These are phyloP conservation scores for Meandrusa payeni DNA, from an alignment of 2,888 invertebrate genomes.

Conservation along the genomic window DNA sequence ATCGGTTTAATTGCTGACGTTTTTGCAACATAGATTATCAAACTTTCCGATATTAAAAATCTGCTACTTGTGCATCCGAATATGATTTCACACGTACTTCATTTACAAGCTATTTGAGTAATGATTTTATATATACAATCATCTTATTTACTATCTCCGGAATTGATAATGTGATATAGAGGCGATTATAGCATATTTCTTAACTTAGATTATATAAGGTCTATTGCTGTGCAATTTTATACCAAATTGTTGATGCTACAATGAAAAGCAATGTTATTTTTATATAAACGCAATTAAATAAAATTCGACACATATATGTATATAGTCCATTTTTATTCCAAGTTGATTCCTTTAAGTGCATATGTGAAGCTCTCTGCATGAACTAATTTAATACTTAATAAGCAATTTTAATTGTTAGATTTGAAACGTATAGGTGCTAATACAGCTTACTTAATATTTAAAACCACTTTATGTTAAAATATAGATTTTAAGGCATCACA, in stretches of 20 bases:
- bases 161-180: too few relatives aligned
- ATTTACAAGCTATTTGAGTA: too few relatives aligned
- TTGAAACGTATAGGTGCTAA: constrained; percentile 60
- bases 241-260: constrained; percentile 30
- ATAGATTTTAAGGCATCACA: constrained; percentile 21
- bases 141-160: too few relatives aligned
- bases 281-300: constrained; percentile 6
- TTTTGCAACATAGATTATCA: too few relatives aligned
- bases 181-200: neutral
- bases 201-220: constrained; percentile 12
- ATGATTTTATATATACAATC: too few relatives aligned
- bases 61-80: too few relatives aligned
- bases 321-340: constrained; percentile 10
- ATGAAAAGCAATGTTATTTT: constrained; percentile 8
- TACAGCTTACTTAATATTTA: constrained; percentile 60
- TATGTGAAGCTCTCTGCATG: constrained; percentile 13
- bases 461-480: constrained; percentile 6
- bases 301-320: constrained; percentile 2
- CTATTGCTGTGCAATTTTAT: constrained; percentile 34
- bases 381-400: constrained; percentile 12
- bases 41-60: too few relatives aligned
- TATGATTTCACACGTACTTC: too few relatives aligned
- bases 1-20: too few relatives aligned
- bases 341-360: neutral
- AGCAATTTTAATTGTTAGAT: constrained; percentile 6